Evolutionary conservation across 2,888 invertebrate genomes (phyloP).

Genomic region (Lamellibrachia columna): DNA sequence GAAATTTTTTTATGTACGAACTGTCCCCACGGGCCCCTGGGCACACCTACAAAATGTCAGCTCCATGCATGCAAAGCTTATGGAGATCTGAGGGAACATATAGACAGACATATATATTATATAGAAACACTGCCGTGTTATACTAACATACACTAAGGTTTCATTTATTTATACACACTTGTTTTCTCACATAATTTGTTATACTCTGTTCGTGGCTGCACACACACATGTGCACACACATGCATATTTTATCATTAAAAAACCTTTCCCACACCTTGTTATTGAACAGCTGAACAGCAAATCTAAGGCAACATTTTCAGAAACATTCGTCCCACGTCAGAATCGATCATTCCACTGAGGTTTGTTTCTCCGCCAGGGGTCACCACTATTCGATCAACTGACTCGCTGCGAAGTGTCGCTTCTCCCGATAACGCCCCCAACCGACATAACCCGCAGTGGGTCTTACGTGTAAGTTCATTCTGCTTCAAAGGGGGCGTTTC

Average conservation of each 20-base stretch:
- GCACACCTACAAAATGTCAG: no score
- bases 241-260: not conserved
- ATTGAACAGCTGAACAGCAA: not conserved
- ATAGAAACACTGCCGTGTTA: no score
- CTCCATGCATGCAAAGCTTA: no score
- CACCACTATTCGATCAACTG: constrained; percentile 47
- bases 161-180: not conserved
- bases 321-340: not conserved
- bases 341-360: not conserved
- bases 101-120: no score
- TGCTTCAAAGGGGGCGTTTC: not conserved
- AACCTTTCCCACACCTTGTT: not conserved
- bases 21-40: no score
- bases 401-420: not conserved
- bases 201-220: no score
- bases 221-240: no score
- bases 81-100: no score
- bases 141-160: not conserved
- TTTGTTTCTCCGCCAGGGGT: constrained; percentile 43
- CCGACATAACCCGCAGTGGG: not conserved
- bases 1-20: no score
- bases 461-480: not conserved
- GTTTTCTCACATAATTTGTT: not conserved
- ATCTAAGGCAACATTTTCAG: not conserved
- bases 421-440: not conserved